A percentile compares a stretch with the other conserved stretches of the same genome.
Conservation (phyloP, 2,888 invertebrate species). For the Terebella lapidaria region DNA sequence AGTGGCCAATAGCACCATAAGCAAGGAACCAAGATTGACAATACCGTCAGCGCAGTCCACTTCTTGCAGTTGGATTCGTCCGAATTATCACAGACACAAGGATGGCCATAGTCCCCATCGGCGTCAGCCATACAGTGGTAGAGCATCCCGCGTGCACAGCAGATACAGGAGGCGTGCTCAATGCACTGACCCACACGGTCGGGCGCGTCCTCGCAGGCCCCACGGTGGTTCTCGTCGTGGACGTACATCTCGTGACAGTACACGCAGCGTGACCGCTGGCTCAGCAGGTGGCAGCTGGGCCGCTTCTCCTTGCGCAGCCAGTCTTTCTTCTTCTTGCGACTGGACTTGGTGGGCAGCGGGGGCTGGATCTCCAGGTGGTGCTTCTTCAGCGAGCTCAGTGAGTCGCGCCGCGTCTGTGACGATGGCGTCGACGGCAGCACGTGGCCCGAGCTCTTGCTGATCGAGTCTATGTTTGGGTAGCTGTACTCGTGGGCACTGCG, state of each 20-base stretch:
- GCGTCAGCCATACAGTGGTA: conserved; percentile 91
- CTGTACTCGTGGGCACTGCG: conserved; percentile 77
- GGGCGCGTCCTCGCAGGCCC: conserved; percentile 70
- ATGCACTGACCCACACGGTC: conserved; percentile 73
- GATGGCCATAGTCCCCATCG: conserved; percentile 72
- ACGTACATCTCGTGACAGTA: conserved; percentile 62
- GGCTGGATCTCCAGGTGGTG: conserved; percentile 51
- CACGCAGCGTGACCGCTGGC: conserved; percentile 51
- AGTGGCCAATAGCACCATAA: conserved; percentile 89
- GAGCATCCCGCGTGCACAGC: conserved; percentile 81
- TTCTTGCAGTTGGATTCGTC: conserved; percentile 58
- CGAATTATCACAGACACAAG: conserved; percentile 71
- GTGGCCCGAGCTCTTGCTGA: conserved; percentile 15
- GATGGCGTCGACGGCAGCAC: conserved; percentile 17
- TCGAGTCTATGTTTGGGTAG: conserved; percentile 63
- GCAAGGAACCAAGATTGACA: conserved; percentile 85
- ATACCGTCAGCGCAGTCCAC: conserved; percentile 79
- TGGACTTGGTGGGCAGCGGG: conserved; percentile 52
- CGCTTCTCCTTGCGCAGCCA: conserved; percentile 20
- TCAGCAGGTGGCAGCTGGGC: conserved; percentile 18
- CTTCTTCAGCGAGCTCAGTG: conserved; percentile 34
- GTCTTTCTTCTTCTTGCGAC: conserved; percentile 38
- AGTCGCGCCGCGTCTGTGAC: conserved; percentile 27
- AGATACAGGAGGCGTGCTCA: conserved; percentile 76
- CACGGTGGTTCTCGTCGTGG: conserved; percentile 78